Evolutionary conservation across 2,888 invertebrate genomes (phyloP), one percentile per base, ranked within the genome.

Genomic region (Crioceris asparagi): DNA sequence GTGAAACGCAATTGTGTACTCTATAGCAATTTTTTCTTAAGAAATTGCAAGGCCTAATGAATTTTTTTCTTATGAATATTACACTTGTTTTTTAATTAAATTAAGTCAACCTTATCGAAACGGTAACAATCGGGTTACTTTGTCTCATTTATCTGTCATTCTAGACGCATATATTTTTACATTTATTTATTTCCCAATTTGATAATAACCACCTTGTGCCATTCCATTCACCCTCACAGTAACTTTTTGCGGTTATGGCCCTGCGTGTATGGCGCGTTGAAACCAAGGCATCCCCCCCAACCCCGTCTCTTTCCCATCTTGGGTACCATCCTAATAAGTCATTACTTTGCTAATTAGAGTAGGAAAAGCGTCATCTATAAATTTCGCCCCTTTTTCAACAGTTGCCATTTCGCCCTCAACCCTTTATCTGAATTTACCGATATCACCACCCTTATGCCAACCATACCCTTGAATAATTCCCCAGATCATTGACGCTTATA

Each of bases 401-500:
- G 50, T 46, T 46, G 47, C 46, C 47, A 43, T 49, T 48, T 49
- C 47, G 6, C 21, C 17, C 30, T 25, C 53, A 54, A 53, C 57
- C 59, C 55, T 59, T 57, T 57, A 59, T 58, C 59, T 56, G 53
- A 56, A 53, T 54, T 58, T 56, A 54, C 57, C 59, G 55, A 58
- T 58, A 59, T 51, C 52, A 46, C 55, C 52, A 50, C 50, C 57
- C 57, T 55, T 55, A 53, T 55, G 53, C 51, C 55, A 53, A 51
- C 56, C 57, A 57, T 54, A 52, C 57, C 58, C 58, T 55, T 47
- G 53, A 57, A 55, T 58, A 56, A 59, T 60, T 59, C 60, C 56
- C 55, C 51, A 55, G 60, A 60, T 60, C 59, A 61, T 61, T 57
- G 57, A 57, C 56, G 59, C 54, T 55, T 53, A 56, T 57, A 56